Conservation (phyloP, 2,113 vertebrate species). For the Vicugna pacos region DNA sequence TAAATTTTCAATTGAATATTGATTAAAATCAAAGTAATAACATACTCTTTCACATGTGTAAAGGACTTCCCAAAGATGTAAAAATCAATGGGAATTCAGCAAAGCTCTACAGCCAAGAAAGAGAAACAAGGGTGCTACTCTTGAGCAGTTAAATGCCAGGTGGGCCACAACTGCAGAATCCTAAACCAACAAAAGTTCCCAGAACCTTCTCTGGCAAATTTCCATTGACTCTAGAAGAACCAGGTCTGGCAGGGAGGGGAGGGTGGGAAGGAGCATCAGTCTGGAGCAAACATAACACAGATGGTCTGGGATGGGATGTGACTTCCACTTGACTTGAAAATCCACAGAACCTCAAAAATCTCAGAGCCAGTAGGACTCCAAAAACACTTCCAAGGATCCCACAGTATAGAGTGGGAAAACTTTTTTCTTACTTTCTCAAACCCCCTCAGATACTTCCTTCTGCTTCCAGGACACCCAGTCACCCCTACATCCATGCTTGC, state of each 20-base stretch:
- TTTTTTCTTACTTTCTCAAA: background rate
- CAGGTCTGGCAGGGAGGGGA: background rate
- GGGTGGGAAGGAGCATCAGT: background rate
- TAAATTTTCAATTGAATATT: background rate
- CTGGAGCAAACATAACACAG: background rate
- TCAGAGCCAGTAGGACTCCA: background rate
- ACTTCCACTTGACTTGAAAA: background rate
- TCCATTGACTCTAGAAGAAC: background rate
- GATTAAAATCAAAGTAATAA: conserved; percentile 44
- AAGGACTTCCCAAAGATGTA: background rate
- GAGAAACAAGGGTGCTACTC: background rate
- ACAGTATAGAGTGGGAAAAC: background rate
- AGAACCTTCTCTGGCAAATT: background rate
- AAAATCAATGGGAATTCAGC: background rate
- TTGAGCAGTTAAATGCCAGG: background rate
- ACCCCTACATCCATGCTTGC: background rate
- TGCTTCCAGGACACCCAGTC: background rate
- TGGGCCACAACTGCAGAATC: background rate
- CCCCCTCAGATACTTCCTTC: background rate
- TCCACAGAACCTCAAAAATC: background rate
- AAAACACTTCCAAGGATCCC: background rate
- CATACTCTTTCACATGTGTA: background rate
- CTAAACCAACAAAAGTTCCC: background rate
- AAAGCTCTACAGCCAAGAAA: background rate
- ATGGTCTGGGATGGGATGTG: background rate